These are phyloP conservation scores for Cydia splendana DNA, from an alignment of 1,140 invertebrate genomes.

Conservation along the genomic window DNA sequence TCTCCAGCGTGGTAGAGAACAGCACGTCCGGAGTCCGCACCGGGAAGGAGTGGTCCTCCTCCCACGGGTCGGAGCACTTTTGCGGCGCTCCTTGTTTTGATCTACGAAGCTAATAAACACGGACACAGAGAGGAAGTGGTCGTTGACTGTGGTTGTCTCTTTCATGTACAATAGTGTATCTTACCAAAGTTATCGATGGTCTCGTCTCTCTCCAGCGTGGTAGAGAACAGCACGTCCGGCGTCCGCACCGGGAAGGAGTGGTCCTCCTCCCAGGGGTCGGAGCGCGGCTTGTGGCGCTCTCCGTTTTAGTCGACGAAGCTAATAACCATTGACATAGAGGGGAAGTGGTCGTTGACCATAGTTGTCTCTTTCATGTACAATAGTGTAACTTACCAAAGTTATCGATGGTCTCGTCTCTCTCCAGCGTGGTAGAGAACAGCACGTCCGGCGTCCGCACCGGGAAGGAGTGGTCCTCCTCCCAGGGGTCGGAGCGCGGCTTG, in stretches of 20 bases:
- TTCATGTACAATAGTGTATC: no score
- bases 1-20: no score
- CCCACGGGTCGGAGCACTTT: slow-evolving; percentile 88
- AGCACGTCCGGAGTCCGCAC: slow-evolving; percentile 82
- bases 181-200: slow-evolving; percentile 89
- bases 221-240: slow-evolving; percentile 87
- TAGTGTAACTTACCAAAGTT: slow-evolving; percentile 83
- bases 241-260: slow-evolving; percentile 69
- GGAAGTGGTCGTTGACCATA: slow-evolving; percentile 87
- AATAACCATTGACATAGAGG: slow-evolving; percentile 86
- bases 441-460: slow-evolving; percentile 79
- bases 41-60: slow-evolving; percentile 77
- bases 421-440: slow-evolving; percentile 89
- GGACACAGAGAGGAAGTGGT: slow-evolving; percentile 89
- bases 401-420: slow-evolving; percentile 91
- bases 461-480: slow-evolving; percentile 82
- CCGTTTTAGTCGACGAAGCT: slow-evolving; percentile 87
- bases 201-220: slow-evolving; percentile 91
- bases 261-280: slow-evolving; percentile 88
- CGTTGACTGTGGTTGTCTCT: slow-evolving; percentile 85
- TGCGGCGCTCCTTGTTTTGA: slow-evolving; percentile 83
- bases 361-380: no score
- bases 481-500: slow-evolving; percentile 86
- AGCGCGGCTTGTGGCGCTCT: slow-evolving; percentile 82
- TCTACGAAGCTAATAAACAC: slow-evolving; percentile 89